These are phyloP conservation scores for Rhinoderma darwinii DNA, from an alignment of 2,113 vertebrate species.

Conservation along the genomic window DNA sequence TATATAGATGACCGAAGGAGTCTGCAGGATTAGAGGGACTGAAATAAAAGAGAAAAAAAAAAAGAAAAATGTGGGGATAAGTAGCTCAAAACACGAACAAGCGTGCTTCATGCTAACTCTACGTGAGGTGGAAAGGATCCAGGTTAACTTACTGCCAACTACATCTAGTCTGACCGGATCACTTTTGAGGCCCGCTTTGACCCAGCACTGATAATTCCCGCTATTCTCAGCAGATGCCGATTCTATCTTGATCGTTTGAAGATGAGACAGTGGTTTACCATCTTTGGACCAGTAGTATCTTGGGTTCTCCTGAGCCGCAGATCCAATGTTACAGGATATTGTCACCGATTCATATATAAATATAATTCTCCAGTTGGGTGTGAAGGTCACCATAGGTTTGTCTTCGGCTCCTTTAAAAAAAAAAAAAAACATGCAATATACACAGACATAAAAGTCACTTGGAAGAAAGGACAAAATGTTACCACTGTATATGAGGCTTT, in stretches of 20 bases:
- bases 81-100: background rate
- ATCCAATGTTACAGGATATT: background rate
- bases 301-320: background rate
- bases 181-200: background rate
- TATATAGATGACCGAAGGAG: background rate
- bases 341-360: conserved; percentile 26
- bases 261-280: background rate
- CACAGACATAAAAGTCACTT: background rate
- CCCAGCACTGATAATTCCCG: conserved; percentile 24
- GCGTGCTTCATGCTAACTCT: background rate
- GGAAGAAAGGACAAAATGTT: too few relatives aligned
- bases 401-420: conserved; percentile 9
- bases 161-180: conserved; percentile 4
- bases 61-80: background rate
- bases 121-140: background rate
- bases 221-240: background rate
- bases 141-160: background rate
- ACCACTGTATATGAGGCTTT: too few relatives aligned
- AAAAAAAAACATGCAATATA: background rate
- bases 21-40: background rate
- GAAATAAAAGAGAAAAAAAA: background rate
- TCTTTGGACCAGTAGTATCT: conserved; percentile 37
- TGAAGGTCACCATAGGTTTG: conserved; percentile 17
- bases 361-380: conserved; percentile 36
- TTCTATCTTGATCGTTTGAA: background rate